A percentile compares a stretch with the other conserved stretches of the same genome.
These are phyloP conservation scores for Tetragnatha montana DNA, from an alignment of 2,888 invertebrate genomes.

Conservation along the genomic window DNA sequence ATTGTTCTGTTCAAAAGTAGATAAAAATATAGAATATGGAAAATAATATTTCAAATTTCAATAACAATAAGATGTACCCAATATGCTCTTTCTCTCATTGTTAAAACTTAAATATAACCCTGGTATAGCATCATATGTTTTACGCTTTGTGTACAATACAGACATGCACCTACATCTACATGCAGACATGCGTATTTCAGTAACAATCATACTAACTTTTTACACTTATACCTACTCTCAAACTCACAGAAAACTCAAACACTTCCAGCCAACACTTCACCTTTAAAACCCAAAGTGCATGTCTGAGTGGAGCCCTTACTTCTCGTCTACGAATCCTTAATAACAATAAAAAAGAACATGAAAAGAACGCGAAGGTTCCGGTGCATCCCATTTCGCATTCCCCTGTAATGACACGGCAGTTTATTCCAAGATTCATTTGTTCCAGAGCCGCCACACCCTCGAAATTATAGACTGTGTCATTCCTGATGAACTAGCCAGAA, in stretches of 20 bases:
- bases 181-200: too few species aligned
- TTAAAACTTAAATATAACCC: too few species aligned
- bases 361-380: slow-evolving; percentile 26
- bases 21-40: too few species aligned
- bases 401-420: slow-evolving; percentile 63
- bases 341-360: slow-evolving; percentile 18
- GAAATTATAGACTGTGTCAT: slow-evolving; percentile 67
- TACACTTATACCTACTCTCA: too few species aligned
- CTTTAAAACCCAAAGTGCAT: not conserved
- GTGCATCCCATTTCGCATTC: slow-evolving; percentile 35
- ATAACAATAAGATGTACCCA: too few species aligned
- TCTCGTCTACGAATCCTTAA: not conserved
- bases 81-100: too few species aligned
- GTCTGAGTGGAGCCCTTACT: not conserved
- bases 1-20: too few species aligned
- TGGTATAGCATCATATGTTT: too few species aligned
- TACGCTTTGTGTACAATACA: too few species aligned
- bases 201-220: too few species aligned
- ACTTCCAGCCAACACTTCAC: not conserved
- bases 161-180: too few species aligned
- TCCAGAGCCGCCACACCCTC: slow-evolving; percentile 58
- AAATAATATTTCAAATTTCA: too few species aligned
- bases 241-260: not conserved
- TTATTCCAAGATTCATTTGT: slow-evolving; percentile 66
- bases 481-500: slow-evolving; percentile 64